Evolutionary conservation across 2,888 invertebrate species (phyloP).

Genomic region (Megalurothrips usitatus): DNA sequence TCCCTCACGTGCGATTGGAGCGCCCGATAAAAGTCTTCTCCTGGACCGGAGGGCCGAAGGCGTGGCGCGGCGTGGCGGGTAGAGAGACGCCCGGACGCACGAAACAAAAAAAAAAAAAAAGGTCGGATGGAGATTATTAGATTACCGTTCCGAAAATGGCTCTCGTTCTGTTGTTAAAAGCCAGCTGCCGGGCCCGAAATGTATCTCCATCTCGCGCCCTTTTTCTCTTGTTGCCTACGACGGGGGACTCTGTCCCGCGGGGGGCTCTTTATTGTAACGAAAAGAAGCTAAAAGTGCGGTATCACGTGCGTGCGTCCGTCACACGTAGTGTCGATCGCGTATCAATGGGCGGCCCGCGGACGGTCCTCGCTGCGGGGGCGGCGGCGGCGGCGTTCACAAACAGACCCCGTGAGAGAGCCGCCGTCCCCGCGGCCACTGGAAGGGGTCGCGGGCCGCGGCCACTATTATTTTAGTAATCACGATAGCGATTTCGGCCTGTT

Average conservation of each 20-base stretch:
- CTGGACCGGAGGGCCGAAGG: neutral
- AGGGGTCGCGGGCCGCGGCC: neutral
- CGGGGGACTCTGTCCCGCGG: no score
- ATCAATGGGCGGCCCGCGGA: no score
- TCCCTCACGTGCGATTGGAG: neutral
- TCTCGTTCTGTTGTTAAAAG: slow-evolving; percentile 12
- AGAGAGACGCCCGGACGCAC: neutral
- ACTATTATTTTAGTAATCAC: slow-evolving; percentile 21
- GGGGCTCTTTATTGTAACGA: neutral
- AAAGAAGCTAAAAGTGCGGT: neutral
- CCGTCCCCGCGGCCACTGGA: no score
- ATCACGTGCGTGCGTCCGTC: neutral
- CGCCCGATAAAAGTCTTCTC: neutral
- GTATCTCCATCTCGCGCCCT: no score
- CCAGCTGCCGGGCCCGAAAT: neutral
- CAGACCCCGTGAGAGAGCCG: no score
- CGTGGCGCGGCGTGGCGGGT: neutral
- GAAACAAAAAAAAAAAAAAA: slow-evolving; percentile 4
- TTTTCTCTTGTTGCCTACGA: no score
- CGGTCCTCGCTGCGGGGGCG: neutral
- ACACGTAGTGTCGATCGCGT: neutral
- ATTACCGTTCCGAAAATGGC: slow-evolving; percentile 8
- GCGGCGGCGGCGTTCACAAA: neutral
- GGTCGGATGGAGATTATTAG: slow-evolving; percentile 26
- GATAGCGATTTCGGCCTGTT: neutral